Evolutionary conservation across 2,888 invertebrate genomes (phyloP), one percentile per base, ranked within the genome.

Genomic region (Drosophila kuntzei): DNA sequence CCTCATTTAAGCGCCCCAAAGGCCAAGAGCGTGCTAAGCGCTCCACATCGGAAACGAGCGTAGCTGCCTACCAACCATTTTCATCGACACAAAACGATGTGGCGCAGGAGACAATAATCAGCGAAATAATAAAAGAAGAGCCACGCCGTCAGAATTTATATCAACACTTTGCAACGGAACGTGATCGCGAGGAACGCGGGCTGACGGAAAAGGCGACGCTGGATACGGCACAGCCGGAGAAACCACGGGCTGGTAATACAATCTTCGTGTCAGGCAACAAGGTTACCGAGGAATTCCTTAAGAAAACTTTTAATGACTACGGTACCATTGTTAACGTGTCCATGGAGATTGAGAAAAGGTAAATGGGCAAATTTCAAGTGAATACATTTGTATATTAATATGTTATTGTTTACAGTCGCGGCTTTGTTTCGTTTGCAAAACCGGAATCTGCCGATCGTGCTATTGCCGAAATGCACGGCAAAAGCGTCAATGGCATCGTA

Each of bases 401-500:
- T 47, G 3, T 46, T 18, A 1, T 16, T 32, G 1, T 51, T 59
- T 94, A 60, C 92, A 97, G 97, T 89, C 95, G 96, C 81, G 98
- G 97, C 8, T 98, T 97, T 93, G 94, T 98, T 14, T 97, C 98
- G 2, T 98, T 98, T 92, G 97, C 98, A 71, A 97, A 96, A 81
- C 94, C 96, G 12, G 98, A 98, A 79, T 95, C 96, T 47, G 97
- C 98, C 2, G 96, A 97, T 61, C 94, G 95, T 71, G 98, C 98
- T 0, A 97, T 98, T 75, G 94, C 95, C 32, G 96, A 97, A 76
- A 95, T 96, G 94, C 95, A 96, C 92, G 95, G 95, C 12, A 95
- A 95, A 80, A 95, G 95, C 93, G 95, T 96, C 1, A 95, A 94
- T 29, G 95, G 95, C 12, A 95, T 96, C 67, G 95, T 95, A 71